Percentiles rank a stretch among this genome's conserved stretches.
These are phyloP conservation scores for Stenchaetothrips biformis DNA, from an alignment of 2,888 invertebrate genomes.

Conservation along the genomic window DNA sequence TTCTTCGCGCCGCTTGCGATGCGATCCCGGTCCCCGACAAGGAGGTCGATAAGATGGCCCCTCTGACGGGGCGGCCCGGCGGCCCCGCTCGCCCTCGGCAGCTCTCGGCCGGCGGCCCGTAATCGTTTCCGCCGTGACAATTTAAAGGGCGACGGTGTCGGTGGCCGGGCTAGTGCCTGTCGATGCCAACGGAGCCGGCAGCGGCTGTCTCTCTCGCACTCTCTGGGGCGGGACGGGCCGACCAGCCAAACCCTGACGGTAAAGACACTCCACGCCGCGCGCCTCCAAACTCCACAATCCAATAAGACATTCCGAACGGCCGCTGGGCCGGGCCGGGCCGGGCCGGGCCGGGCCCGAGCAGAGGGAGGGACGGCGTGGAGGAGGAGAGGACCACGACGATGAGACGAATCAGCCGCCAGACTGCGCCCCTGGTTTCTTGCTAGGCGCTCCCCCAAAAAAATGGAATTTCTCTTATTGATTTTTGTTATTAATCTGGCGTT, in stretches of 20 bases:
- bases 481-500: background rate
- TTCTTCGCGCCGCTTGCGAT: too few relatives aligned
- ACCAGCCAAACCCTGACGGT: background rate
- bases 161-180: background rate
- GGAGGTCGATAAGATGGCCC: too few relatives aligned
- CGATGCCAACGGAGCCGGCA: background rate
- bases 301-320: constrained; percentile 7
- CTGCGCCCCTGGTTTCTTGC: background rate
- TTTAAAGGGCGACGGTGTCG: background rate
- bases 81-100: too few relatives aligned
- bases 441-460: background rate
- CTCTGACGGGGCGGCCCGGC: too few relatives aligned
- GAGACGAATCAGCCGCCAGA: background rate
- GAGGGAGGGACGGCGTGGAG: too few relatives aligned
- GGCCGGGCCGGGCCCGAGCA: too few relatives aligned
- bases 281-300: background rate
- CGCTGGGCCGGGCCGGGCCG: background rate
- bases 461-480: background rate
- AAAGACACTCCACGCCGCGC: background rate
- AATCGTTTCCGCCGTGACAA: constrained; percentile 11
- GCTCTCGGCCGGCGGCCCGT: background rate
- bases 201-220: background rate
- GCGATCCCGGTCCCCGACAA: too few relatives aligned
- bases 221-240: background rate
- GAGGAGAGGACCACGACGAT: too few relatives aligned